These are phyloP conservation scores for Morinoia aosen DNA, from an alignment of 2,888 invertebrate species.

Conservation along the genomic window DNA sequence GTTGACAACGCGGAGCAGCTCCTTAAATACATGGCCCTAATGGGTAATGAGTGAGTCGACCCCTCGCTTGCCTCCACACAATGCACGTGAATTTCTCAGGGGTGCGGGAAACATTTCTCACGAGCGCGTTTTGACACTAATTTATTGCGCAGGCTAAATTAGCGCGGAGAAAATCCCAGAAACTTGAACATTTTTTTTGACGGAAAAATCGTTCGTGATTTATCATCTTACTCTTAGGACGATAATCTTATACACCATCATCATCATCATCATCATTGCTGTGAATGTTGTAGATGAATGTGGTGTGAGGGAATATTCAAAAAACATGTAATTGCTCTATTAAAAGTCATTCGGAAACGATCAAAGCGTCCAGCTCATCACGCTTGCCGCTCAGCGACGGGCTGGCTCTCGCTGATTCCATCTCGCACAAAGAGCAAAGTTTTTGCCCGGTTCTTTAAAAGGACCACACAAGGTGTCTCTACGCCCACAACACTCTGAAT, in stretches of 20 bases:
- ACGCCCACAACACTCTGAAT: not conserved
- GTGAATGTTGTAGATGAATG: no score
- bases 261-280: no score
- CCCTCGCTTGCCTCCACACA: not conserved
- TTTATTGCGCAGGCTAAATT: not conserved
- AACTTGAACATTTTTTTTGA: not conserved
- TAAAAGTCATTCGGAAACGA: not conserved
- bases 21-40: not conserved
- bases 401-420: not conserved
- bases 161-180: not conserved
- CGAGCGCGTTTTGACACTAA: not conserved
- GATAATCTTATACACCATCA: not conserved
- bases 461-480: conserved; percentile 15
- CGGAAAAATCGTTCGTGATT: not conserved
- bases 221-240: not conserved
- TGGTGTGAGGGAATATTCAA: not conserved
- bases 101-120: not conserved
- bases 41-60: not conserved
- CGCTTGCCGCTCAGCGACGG: not conserved
- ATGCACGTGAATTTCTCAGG: not conserved
- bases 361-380: not conserved
- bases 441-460: not conserved
- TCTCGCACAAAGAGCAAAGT: conserved; percentile 3
- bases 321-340: not conserved
- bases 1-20: not conserved